Evolutionary conservation across 2,888 invertebrate genomes (phyloP).

Genomic region (Rhamnusium bicolor): DNA sequence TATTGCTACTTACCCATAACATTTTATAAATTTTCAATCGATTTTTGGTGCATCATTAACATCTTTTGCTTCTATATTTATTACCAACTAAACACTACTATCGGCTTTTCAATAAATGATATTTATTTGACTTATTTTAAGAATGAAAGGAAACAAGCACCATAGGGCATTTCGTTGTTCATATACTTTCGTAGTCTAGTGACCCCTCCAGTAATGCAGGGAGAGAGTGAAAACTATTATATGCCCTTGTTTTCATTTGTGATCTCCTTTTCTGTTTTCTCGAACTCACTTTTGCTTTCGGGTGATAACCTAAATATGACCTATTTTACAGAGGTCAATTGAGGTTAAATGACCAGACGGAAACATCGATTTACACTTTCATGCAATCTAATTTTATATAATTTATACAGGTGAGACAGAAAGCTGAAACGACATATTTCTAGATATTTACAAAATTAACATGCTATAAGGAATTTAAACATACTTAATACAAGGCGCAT

Average conservation of each 20-base stretch:
- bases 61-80: no score
- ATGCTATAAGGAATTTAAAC: no score
- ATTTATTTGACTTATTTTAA: no score
- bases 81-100: no score
- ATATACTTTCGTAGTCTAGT: not conserved
- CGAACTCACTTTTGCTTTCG: conserved; percentile 64
- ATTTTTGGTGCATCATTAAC: no score
- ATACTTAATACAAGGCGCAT: no score
- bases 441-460: not conserved
- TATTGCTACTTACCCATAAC: not conserved
- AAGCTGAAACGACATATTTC: not conserved
- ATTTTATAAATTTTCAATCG: no score
- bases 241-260: conserved; percentile 58
- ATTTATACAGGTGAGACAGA: not conserved
- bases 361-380: conserved; percentile 47
- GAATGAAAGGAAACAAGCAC: not conserved
- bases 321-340: conserved; percentile 55
- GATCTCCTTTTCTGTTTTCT: conserved; percentile 58
- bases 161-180: not conserved
- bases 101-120: no score
- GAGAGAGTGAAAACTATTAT: conserved; percentile 57
- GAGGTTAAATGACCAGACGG: conserved; percentile 59
- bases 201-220: not conserved
- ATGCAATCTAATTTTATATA: conserved; percentile 8
- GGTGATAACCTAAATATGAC: conserved; percentile 64